Conservation (phyloP, 2,113 vertebrate species). For the Heterocephalus glaber region DNA sequence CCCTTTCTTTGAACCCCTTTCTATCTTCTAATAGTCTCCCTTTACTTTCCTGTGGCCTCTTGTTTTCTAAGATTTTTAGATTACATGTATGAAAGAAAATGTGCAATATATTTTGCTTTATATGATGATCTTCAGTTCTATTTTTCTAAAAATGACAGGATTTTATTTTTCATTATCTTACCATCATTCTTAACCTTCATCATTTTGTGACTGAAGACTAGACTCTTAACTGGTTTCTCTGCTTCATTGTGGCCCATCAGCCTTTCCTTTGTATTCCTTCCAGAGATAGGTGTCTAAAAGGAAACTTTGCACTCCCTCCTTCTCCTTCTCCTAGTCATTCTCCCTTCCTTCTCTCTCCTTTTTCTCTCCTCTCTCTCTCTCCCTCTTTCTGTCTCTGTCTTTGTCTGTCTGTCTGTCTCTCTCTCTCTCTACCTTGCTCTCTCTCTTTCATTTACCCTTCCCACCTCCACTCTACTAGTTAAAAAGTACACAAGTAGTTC, state of each 20-base stretch:
- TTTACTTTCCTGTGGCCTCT: not conserved
- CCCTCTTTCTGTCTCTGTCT: not conserved
- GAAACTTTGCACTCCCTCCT: not conserved
- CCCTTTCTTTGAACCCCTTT: not conserved
- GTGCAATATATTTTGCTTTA: not conserved
- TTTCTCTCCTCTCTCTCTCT: not conserved
- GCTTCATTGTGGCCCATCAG: not conserved
- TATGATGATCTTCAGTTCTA: not conserved
- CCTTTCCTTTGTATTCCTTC: not conserved
- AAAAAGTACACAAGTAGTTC: not conserved
- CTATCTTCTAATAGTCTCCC: not conserved
- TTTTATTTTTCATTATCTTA: not conserved
- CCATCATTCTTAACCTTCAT: not conserved
- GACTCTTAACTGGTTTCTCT: not conserved
- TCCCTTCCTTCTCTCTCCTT: not conserved
- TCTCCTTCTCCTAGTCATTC: not conserved
- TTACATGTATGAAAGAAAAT: not conserved
- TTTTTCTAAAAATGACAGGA: not conserved
- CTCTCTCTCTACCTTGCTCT: not conserved
- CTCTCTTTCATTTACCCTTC: not conserved
- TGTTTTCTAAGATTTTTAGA: not conserved
- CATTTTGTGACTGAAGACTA: not conserved
- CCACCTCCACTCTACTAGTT: not conserved
- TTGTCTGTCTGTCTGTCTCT: not conserved
- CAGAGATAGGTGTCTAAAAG: not conserved